These are phyloP conservation scores for Notechis scutatus DNA, from an alignment of 2,113 vertebrate genomes.

Conservation along the genomic window DNA sequence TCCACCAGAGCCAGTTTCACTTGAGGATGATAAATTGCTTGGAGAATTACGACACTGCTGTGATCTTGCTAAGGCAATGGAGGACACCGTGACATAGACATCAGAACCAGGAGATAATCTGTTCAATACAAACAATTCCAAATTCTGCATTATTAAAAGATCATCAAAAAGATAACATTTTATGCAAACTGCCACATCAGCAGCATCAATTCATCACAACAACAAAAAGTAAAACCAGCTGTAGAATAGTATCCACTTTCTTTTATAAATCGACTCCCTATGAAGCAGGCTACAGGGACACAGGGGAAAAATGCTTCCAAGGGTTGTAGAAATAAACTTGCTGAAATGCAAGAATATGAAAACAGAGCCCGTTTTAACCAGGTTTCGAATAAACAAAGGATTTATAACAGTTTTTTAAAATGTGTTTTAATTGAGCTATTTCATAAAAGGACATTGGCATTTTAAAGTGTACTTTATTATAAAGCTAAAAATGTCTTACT, in stretches of 20 bases:
- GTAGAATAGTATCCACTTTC: conserved; percentile 28
- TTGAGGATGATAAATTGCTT: conserved; percentile 80
- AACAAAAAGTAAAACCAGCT: conserved; percentile 31
- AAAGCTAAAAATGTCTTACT: neutral
- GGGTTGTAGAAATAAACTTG: conserved; percentile 32
- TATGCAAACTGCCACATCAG: neutral
- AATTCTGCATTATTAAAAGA: conserved; percentile 41
- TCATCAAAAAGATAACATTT: neutral
- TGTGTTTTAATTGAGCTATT: neutral
- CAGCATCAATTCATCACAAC: accelerated
- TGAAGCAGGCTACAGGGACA: conserved; percentile 8
- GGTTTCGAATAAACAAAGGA: conserved; percentile 30
- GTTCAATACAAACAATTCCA: conserved; percentile 23
- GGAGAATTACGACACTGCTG: conserved; percentile 85
- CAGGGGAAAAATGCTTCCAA: conserved; percentile 27
- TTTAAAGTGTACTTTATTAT: neutral
- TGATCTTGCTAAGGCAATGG: conserved; percentile 84
- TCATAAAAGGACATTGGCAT: neutral
- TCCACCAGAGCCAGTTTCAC: conserved; percentile 81
- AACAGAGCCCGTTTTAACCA: conserved; percentile 18
- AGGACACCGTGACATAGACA: conserved; percentile 88
- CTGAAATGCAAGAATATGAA: conserved; percentile 29
- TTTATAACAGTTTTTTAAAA: conserved; percentile 20
- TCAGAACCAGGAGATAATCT: conserved; percentile 90
- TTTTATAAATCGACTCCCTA: conserved; percentile 1